Evolutionary conservation across 2,797 vertebrate genomes (phyloP), one percentile per base, ranked within the genome.

Genomic region (Momotus momota): DNA sequence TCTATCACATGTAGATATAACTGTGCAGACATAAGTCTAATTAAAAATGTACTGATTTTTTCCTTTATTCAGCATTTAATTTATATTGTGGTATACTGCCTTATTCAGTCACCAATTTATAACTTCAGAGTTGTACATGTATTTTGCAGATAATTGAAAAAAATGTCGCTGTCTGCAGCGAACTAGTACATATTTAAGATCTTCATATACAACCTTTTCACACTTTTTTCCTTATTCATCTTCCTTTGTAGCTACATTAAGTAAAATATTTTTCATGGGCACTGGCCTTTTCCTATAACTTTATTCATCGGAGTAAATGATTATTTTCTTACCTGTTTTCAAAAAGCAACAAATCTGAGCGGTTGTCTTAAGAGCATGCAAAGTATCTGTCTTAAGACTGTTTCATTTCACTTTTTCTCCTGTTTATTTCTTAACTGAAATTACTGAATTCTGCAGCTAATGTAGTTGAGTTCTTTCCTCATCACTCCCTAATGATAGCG

Each of bases 1-100:
- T 48, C 8, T 1, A 2, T 82, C 6, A 57, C 7, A 20, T 1
- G 0, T 43, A 33, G 49, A 7, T 43, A 17, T 3, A 62, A 35
- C 35, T 51, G 52, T 65, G 67, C 33, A 71, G 43, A 31, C 20
- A 85, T 40, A 91, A n/a, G 21, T 18, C 17, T 64, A 7, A 83
- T 55, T 40, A 25, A 64, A 72, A 65, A 81, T 41, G 5, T 46
- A 12, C 13, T 57, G 14, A 4, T 54, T 81, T 35, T 70, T 86
- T 31, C 31, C 86, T 78, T 18, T n/a, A 21, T 55, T 58, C 35
- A 70, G 38, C 12, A 31, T 70, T 54, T 66, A 21, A 41, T 67
- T 62, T 70, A 13, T 73, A 23, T 12, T 70, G 19, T 7, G 33
- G 46, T 15, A 31, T 11, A 31, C 23, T 52, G 41, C 58, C 38